Percentiles rank a stretch among this genome's conserved stretches.
These are phyloP conservation scores for Smutsia gigantea DNA, from an alignment of 2,797 vertebrate genomes.

Conservation along the genomic window DNA sequence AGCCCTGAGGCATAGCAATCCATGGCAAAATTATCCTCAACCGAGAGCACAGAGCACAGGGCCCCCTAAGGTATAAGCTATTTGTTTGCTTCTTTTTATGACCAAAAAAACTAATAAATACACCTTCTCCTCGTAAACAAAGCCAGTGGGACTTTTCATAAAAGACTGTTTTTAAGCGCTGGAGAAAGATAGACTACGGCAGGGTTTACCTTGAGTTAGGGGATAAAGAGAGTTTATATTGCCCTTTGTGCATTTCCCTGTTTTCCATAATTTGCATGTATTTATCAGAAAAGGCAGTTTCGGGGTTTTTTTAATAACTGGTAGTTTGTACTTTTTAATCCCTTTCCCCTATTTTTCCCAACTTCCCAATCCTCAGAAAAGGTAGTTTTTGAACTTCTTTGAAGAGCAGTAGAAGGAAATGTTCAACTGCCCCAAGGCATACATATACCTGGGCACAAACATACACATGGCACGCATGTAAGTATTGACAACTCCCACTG, in stretches of 20 bases:
- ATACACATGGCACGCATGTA: accelerated
- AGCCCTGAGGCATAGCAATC: constrained; percentile 56
- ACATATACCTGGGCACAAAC: not conserved
- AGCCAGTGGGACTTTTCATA: not conserved
- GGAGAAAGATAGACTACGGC: not conserved
- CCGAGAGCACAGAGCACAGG: not conserved
- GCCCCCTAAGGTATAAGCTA: not conserved
- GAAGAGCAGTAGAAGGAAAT: not conserved
- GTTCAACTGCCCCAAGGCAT: not conserved
- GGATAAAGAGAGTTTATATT: not conserved
- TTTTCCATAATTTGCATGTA: not conserved
- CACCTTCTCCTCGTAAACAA: not conserved
- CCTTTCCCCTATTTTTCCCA: too few species aligned
- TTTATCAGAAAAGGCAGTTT: not conserved
- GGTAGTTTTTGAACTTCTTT: constrained; percentile 6
- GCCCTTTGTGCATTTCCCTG: not conserved
- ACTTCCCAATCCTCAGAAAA: not conserved
- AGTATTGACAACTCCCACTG: not conserved
- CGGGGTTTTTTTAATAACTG: too few species aligned
- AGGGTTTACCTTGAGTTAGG: not conserved
- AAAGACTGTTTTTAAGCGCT: not conserved
- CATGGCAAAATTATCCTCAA: not conserved
- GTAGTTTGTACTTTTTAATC: too few species aligned
- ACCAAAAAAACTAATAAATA: not conserved
- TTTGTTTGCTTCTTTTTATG: not conserved